Evolutionary conservation across 2,113 vertebrate genomes (phyloP), one percentile per base, ranked within the genome.

Genomic region (Salvelinus sp.): DNA sequence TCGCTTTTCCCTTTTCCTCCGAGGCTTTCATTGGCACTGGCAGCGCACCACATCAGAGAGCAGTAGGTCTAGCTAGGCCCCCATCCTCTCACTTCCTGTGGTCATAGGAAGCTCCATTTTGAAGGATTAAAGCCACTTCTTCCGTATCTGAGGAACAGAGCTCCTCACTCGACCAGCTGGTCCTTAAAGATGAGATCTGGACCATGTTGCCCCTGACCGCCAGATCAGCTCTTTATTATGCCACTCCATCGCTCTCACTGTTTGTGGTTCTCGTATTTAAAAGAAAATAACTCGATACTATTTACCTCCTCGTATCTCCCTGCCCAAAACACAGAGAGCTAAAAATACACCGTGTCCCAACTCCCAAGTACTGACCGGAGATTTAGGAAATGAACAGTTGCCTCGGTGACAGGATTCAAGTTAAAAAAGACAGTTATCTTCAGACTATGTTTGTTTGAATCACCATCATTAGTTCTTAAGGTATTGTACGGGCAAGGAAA

Each of bases 151-250:
- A 77, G 73, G 72, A 77, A 69, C 75, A 81, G 82, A 70, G 75
- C 73, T 78, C 69, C 77, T 72, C 58, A 70, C 73, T 79, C 68
- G 76, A 69, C 80, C 77, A 82, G 75, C 79, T 81, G 84, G 73
- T 83, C 81, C 82, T 87, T 80, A 81, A 63, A 87, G 82, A 88
- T 83, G 79, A 83, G 85, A 88, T 88, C 84, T 85, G 78, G 76
- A 79, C 76, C 72, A 74, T 54, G 23, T 62, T 77, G 72, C 77
- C 58, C 81, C 81, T 48, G 28, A 83, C 78, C 72, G 78, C 65
- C 74, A 69, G 72, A 77, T 70, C 81, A 81, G 76, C 80, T 85
- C 76, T 74, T 71, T 76, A 85, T 65, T 75, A 54, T 47, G 18
- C 71, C 67, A 62, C 74, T 76, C 75, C 22, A 74, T 72, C 77